Conservation (phyloP, 2,113 vertebrate genomes). For the Brachionichthys hirsutus region DNA sequence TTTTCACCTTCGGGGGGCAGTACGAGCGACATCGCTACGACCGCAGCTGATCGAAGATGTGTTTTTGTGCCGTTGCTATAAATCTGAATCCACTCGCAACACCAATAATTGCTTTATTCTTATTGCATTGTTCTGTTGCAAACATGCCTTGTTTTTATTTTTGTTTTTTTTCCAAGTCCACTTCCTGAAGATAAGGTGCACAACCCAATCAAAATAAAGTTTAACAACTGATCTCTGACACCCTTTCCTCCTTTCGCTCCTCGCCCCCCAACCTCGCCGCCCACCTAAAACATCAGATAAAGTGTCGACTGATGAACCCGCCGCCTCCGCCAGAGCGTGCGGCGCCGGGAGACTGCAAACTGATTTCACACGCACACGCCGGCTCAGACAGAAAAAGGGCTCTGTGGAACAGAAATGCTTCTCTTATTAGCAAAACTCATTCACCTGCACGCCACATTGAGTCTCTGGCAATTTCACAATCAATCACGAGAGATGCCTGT, state of each 20-base stretch:
- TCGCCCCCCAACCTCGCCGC: slow-evolving; percentile 57
- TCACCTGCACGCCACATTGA: slow-evolving; percentile 78
- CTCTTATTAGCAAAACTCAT: slow-evolving; percentile 80
- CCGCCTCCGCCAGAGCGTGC: slow-evolving; percentile 69
- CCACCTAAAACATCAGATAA: slow-evolving; percentile 72
- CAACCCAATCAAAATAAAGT: slow-evolving; percentile 19
- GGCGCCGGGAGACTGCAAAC: slow-evolving; percentile 64
- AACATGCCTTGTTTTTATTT: no score
- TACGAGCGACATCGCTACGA: not conserved
- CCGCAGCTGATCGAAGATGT: no score
- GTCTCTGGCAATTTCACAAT: slow-evolving; percentile 76
- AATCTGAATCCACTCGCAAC: no score
- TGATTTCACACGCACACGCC: slow-evolving; percentile 67
- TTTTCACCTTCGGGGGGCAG: slow-evolving; percentile 41
- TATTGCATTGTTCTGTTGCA: no score
- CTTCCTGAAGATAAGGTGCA: slow-evolving; percentile 6
- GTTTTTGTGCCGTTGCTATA: no score
- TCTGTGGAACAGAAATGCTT: slow-evolving; percentile 76
- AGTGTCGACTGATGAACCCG: slow-evolving; percentile 67
- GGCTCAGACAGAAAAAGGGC: slow-evolving; percentile 76
- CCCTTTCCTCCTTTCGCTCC: slow-evolving; percentile 35
- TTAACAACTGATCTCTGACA: slow-evolving; percentile 40
- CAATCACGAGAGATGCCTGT: slow-evolving; percentile 69
- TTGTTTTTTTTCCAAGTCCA: not conserved
- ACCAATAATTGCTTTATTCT: no score